Percentiles rank a stretch among this genome's conserved stretches.
Conservation (phyloP, 2,113 vertebrate genomes). For the Triplophysa siluroides region DNA sequence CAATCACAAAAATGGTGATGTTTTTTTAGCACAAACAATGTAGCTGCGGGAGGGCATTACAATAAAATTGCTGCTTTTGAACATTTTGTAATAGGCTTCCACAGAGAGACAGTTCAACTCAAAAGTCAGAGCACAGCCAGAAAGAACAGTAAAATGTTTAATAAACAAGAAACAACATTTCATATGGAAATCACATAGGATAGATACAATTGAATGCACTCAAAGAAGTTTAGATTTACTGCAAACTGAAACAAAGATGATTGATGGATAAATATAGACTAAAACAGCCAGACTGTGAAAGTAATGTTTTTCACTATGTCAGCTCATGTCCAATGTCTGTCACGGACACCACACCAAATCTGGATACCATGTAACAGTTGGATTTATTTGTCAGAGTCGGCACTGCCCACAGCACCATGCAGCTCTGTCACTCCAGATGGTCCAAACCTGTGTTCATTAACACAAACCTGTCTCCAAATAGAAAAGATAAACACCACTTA, state of each 20-base stretch:
- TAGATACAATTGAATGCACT: too few relatives aligned
- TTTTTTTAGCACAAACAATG: constrained; percentile 45
- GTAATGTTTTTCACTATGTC: too few relatives aligned
- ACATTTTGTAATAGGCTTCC: constrained; percentile 45
- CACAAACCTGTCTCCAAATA: constrained; percentile 12
- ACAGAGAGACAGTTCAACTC: constrained; percentile 24
- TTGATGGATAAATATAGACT: too few relatives aligned
- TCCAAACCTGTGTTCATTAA: constrained; percentile 25
- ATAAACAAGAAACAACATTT: constrained; percentile 8
- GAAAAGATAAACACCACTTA: background rate
- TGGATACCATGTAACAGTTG: too few relatives aligned
- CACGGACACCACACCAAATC: too few relatives aligned
- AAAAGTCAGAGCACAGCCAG: background rate
- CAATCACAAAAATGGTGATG: constrained; percentile 47
- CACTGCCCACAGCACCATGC: background rate
- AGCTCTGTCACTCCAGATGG: constrained; percentile 21
- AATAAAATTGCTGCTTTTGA: constrained; percentile 48
- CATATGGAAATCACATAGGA: constrained; percentile 30
- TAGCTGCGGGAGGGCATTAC: constrained; percentile 47
- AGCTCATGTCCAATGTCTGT: too few relatives aligned
- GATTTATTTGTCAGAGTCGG: too few relatives aligned
- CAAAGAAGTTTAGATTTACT: too few relatives aligned
- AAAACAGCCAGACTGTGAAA: background rate
- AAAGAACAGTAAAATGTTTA: constrained; percentile 22
- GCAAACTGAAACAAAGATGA: too few relatives aligned